Base-by-base conservation (phyloP, 2,888 invertebrate species). In the Malthinus seriepunctatus region DNA sequence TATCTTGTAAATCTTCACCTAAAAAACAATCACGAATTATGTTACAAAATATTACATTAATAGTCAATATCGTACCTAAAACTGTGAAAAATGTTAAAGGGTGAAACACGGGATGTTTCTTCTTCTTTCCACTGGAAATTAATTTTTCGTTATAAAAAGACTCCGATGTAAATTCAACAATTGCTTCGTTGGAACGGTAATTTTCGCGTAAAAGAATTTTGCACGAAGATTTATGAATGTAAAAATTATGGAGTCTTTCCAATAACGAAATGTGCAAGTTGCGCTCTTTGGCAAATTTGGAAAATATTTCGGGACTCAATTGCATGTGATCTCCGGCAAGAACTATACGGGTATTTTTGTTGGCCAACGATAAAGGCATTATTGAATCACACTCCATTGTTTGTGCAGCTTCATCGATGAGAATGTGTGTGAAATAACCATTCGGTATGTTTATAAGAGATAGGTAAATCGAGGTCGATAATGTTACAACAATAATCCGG, bases 311-410 rank as follows among this genome's bases (percentile, higher is more conserved):
- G 0, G 92, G 92, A 60, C 90, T 89, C 73, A 93, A 82, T 81
- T 91, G 87, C 90, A 91, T 90, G 73, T 93, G 91, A 79, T 93
- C 93, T 48, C 93, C 93, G 46, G 93, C 92, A 39, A 93, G 77
- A 0, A 93, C 90, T 55, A 93, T 84, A 39, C 91, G 82, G 0
- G 92, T 93, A 8, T 82, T 81, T 49, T 84, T 83, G 60, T 85
- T 87, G 2, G 91, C 91, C 56, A 92, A 73, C 0, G 89, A 87
- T 52, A 93, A 73, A 0, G 93, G 91, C 78, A 90, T 90, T 9
- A 93, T 84, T 0, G 90, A 90, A 76, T 93, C 93, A 78, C 90
- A 90, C 77, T 93, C 93, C 81, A 92, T 86, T 0, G 91, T 91
- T 74, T 93, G 93, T 0, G 93, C 93, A 0, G 93, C 93, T 80